Conservation (phyloP, 2,113 vertebrate species). For the Oxyura jamaicensis region DNA sequence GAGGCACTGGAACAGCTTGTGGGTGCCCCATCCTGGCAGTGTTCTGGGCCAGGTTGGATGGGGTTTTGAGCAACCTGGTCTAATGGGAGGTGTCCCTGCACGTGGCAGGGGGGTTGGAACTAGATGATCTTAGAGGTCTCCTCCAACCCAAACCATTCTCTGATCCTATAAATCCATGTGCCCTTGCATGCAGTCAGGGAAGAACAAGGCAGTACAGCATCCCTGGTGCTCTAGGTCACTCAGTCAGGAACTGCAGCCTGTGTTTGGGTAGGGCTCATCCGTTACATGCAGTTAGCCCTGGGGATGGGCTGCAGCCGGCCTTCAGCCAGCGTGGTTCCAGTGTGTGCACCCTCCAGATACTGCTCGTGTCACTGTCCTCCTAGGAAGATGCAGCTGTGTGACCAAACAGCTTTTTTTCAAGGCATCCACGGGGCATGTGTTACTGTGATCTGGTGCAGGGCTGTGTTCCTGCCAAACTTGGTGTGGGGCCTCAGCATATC, state of each 20-base stretch:
- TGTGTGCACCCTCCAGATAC: not conserved
- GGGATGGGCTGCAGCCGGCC: not conserved
- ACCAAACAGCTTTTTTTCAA: not conserved
- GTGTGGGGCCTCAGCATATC: not conserved
- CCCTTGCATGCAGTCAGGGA: not conserved
- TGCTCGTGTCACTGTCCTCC: not conserved
- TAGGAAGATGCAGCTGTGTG: not conserved
- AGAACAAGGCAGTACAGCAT: not conserved
- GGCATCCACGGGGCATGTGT: not conserved
- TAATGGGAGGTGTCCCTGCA: too few relatives aligned
- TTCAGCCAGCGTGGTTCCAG: not conserved
- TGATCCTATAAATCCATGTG: not conserved
- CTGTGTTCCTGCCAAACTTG: not conserved
- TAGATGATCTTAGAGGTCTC: too few relatives aligned
- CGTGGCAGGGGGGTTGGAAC: too few relatives aligned
- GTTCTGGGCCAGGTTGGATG: too few relatives aligned
- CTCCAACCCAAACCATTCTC: too few relatives aligned
- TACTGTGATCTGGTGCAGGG: not conserved
- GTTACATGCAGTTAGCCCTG: not conserved
- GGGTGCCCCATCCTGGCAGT: too few relatives aligned
- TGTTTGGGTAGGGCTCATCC: not conserved
- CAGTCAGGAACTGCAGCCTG: not conserved
- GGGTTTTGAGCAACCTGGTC: too few relatives aligned
- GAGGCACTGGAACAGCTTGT: too few relatives aligned
- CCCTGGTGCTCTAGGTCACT: not conserved